These are phyloP conservation scores for Tipula confusa DNA, from an alignment of 2,888 invertebrate genomes.

Conservation along the genomic window DNA sequence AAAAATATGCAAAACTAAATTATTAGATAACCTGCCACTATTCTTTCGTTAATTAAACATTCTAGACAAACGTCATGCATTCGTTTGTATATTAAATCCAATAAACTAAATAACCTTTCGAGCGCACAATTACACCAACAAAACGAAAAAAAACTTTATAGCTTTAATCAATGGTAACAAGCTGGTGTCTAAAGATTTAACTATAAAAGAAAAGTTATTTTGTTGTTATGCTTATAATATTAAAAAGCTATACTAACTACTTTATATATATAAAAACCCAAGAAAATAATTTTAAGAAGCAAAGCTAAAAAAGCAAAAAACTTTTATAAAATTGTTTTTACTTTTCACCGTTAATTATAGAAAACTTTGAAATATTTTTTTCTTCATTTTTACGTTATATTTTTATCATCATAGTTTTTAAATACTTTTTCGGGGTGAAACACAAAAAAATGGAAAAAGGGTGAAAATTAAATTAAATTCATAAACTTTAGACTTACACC, in stretches of 20 bases:
- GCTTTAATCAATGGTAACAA: conserved; percentile 25
- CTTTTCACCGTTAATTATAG: conserved; percentile 25
- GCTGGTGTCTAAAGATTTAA: conserved; percentile 3
- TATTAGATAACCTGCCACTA: too few relatives aligned
- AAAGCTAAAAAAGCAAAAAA: conserved; percentile 15
- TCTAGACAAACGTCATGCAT: neutral
- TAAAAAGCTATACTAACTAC: neutral
- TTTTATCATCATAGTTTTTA: conserved; percentile 20
- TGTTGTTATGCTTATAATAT: neutral
- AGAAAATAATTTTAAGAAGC: neutral
- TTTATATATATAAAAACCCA: neutral
- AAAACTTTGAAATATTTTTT: neutral
- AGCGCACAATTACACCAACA: neutral
- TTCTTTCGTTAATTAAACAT: too few relatives aligned
- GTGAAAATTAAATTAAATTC: neutral
- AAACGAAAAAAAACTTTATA: neutral
- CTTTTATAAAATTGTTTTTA: neutral
- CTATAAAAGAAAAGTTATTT: neutral
- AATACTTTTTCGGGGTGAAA: conserved; percentile 20
- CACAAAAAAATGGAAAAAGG: neutral
- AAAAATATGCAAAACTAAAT: too few relatives aligned
- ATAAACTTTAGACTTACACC: neutral
- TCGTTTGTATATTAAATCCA: neutral
- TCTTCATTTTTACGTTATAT: neutral
- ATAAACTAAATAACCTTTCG: neutral